Percentiles rank a stretch among this genome's conserved stretches.
These are phyloP conservation scores for Meleagris gallopavo DNA, from an alignment of 2,113 vertebrate species.

Conservation along the genomic window DNA sequence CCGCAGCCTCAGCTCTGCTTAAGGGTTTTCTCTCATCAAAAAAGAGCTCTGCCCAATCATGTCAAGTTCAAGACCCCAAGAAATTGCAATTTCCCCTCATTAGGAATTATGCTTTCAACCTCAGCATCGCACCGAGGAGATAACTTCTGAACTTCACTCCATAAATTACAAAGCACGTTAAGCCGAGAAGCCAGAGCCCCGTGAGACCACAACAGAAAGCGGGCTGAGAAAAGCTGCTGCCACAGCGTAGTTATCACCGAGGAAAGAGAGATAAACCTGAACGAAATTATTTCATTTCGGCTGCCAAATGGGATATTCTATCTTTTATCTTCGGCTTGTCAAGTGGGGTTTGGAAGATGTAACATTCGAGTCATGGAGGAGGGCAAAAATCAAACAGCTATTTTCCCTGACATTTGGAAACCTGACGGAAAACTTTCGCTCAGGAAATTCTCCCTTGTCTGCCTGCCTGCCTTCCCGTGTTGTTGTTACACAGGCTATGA, in stretches of 20 bases:
- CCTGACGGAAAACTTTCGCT: background rate
- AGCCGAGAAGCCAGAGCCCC: conserved; percentile 4
- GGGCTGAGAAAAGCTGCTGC: conserved; percentile 50
- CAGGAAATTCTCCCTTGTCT: background rate
- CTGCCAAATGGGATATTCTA: conserved; percentile 44
- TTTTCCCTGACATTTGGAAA: conserved; percentile 21
- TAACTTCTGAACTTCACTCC: conserved; percentile 44
- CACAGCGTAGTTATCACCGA: conserved; percentile 11
- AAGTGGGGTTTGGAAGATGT: conserved; percentile 35
- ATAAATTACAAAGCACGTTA: background rate
- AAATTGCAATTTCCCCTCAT: conserved; percentile 33
- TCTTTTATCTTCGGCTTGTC: conserved; percentile 53
- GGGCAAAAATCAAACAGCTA: conserved; percentile 34
- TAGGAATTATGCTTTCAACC: conserved; percentile 35
- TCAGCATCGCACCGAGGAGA: background rate
- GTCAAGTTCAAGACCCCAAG: background rate
- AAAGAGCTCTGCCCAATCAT: background rate
- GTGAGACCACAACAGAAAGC: conserved; percentile 33
- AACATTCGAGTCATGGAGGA: background rate
- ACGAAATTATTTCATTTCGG: conserved; percentile 52
- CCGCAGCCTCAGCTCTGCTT: background rate
- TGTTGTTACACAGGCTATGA: background rate
- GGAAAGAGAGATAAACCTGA: conserved; percentile 56
- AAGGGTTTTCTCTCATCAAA: background rate
- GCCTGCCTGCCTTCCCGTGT: background rate